Base-by-base conservation (phyloP, 2,888 invertebrate species). In the Macrophya alboannulata region DNA sequence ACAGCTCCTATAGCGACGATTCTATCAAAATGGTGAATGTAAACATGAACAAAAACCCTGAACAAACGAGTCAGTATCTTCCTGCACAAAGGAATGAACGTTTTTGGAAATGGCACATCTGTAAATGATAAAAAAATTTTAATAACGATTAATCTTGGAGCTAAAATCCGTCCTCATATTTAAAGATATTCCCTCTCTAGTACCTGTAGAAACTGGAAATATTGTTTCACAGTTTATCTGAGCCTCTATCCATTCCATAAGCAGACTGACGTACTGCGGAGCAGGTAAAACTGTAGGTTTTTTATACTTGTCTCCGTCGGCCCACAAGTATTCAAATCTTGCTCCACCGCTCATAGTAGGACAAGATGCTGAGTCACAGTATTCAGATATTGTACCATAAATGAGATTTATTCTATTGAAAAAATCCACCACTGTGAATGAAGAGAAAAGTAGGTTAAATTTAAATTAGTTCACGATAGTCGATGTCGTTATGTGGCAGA, bases 21-120 rank as follows among this genome's bases (percentile, higher is more conserved):
- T 90, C 97, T 95, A 92, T 98, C 98, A 93, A 98, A 99, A 93
- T 98, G 98, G 94, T 98, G 98, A 88, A 98, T 98, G 92, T 98
- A 98, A 71, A 98, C 98, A 93, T 98, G 98, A 0, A 98, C 98
- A 93, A 98, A 98, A 4, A 98, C 98, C 88, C 98, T 95, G 94
- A 98, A 98, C 71, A 98, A 94, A 81, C 98, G 95, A 0, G 98
- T 98, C 89, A 98, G 94, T 88, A 98, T 98, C 94, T 98, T 98
- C 90, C 97, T 96, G 91, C 98, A 97, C 17, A 97, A 95, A 45
- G 95, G 95, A 45, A 95, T 92, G 94, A 98, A 98, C 82, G 97
- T 96, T 92, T 97, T 97, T 5, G 98, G 98, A 94, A 98, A 98
- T 55, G 98, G 97, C 87, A 97, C 95, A 94, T 97, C 98, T 96